phyloP scores from a whole-genome alignment of 2,797 vertebrate genomes.

The Sylvia borin region DNA sequence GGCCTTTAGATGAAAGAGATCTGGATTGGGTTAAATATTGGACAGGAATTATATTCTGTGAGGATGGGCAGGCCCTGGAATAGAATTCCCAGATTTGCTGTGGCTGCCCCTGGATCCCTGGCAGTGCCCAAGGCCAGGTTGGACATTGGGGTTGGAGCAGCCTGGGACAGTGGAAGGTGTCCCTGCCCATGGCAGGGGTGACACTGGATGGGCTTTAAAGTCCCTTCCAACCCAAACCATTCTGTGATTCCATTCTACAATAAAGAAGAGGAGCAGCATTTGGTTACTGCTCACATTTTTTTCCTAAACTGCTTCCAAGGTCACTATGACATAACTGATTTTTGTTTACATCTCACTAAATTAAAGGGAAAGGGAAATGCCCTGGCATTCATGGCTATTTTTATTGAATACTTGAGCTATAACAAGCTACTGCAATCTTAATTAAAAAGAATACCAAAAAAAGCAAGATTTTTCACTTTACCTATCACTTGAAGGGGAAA shows the following conservation, averaged over 20 bases:
- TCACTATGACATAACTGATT: neutral
- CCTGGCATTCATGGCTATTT: neutral
- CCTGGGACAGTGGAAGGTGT: neutral
- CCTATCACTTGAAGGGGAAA: neutral
- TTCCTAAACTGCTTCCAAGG: neutral
- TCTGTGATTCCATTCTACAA: neutral
- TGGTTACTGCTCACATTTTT: neutral
- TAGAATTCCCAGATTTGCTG: neutral
- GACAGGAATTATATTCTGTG: accelerated
- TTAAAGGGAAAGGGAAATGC: neutral
- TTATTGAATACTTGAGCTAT: neutral
- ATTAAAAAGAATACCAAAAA: neutral
- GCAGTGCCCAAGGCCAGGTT: neutral
- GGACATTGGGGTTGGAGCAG: neutral
- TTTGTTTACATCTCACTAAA: neutral
- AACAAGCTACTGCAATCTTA: neutral
- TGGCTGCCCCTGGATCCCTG: neutral
- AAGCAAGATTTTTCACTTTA: neutral
- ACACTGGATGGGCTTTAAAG: accelerated
- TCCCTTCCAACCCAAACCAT: neutral
- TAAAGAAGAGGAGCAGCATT: neutral
- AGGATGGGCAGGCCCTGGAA: neutral
- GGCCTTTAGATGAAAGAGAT: neutral
- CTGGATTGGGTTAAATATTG: neutral
- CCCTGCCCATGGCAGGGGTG: neutral